A percentile compares a stretch with the other conserved stretches of the same genome.
Evolutionary conservation across 1,140 invertebrate genomes (phyloP).

Genomic region (Paraescarpia echinospica): DNA sequence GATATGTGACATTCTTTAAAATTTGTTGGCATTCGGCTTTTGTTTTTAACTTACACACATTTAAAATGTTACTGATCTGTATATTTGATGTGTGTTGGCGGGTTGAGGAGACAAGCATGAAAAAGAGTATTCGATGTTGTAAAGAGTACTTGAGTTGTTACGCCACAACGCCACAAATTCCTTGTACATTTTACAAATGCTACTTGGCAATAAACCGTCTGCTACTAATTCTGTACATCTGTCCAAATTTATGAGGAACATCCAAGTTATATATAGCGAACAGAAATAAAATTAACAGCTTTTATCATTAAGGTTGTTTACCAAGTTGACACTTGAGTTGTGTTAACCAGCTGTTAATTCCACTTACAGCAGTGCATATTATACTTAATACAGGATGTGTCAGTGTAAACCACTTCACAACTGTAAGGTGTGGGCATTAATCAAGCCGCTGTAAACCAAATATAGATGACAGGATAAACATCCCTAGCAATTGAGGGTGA

Average conservation of each 20-base stretch:
- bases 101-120: no score
- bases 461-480: neutral
- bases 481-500: neutral
- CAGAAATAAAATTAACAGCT: neutral
- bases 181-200: no score
- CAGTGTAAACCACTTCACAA: neutral
- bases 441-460: neutral
- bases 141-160: no score
- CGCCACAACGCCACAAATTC: no score
- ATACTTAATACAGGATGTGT: neutral
- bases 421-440: neutral
- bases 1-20: no score
- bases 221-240: neutral
- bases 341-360: neutral
- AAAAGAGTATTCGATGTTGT: no score
- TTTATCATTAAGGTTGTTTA: neutral
- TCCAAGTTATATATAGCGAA: neutral
- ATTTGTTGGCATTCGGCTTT: no score
- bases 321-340: neutral
- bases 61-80: no score
- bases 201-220: no score
- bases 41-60: no score
- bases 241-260: neutral
- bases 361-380: neutral
- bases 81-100: no score